Percentiles rank a stretch among this genome's conserved stretches.
phyloP scores from a whole-genome alignment of 1,140 invertebrate species.

The Hyphantria cunea region DNA sequence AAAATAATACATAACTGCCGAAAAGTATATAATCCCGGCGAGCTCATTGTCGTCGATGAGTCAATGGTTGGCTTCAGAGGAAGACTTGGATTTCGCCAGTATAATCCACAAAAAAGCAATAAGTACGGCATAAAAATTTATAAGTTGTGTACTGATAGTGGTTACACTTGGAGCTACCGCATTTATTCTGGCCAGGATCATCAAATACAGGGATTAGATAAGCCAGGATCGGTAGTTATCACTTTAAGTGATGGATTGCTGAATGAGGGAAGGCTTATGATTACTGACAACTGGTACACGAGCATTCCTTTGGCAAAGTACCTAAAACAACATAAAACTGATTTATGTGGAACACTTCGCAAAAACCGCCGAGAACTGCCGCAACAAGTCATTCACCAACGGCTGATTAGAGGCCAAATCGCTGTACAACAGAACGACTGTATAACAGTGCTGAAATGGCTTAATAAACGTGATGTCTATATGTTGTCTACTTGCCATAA shows the following conservation, averaged over 20 bases:
- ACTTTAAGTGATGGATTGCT: conserved; percentile 7
- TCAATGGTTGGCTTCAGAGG: conserved; percentile 28
- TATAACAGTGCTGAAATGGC: too few relatives aligned
- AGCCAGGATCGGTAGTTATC: conserved; percentile 13
- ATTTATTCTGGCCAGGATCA: conserved; percentile 15
- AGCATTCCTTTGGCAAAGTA: too few relatives aligned
- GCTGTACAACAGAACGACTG: too few relatives aligned
- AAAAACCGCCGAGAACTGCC: conserved; percentile 20
- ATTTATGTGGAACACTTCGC: too few relatives aligned
- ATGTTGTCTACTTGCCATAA: too few relatives aligned
- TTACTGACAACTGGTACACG: conserved; percentile 29
- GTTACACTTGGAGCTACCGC: conserved; percentile 20
- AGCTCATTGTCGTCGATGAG: conserved; percentile 19
- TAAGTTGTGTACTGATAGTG: conserved; percentile 12
- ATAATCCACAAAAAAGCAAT: conserved; percentile 16
- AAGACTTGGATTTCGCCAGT: conserved; percentile 11
- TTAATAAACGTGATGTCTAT: too few relatives aligned
- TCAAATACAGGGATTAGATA: conserved; percentile 14
- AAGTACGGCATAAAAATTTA: conserved; percentile 31
- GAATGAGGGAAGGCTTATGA: conserved; percentile 10
- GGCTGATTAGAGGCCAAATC: too few relatives aligned
- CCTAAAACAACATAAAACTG: too few relatives aligned
- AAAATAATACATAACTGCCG: too few relatives aligned
- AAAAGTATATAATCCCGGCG: conserved; percentile 13
- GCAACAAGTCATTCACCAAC: conserved; percentile 17